Conservation (phyloP, 2,797 vertebrate species). For the Rhincodon typus region DNA sequence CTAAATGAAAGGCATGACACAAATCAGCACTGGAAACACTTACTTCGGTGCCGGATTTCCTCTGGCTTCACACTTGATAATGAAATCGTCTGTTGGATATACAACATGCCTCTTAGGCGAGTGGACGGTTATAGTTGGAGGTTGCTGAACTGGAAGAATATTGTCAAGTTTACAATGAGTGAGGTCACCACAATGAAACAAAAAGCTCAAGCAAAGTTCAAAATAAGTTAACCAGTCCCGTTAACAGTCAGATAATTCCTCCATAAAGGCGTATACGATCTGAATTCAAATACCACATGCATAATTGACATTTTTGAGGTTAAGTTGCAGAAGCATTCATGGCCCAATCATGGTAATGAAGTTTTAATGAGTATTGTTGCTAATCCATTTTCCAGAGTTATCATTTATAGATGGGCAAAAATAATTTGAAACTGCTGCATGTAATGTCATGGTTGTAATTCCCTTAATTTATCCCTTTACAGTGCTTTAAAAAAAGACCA, state of each 20-base stretch:
- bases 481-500: too few species aligned
- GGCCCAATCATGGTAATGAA: background rate
- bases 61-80: constrained; percentile 84
- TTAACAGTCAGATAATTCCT: background rate
- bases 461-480: too few species aligned
- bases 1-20: background rate
- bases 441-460: background rate
- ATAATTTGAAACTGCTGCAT: constrained; percentile 12
- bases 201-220: background rate
- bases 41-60: constrained; percentile 84
- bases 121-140: constrained; percentile 79
- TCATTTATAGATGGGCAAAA: background rate
- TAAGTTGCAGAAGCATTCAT: background rate
- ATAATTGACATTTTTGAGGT: background rate
- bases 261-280: background rate
- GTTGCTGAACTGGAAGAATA: constrained; percentile 75
- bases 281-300: background rate
- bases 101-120: constrained; percentile 73
- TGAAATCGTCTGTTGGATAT: constrained; percentile 85
- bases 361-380: background rate
- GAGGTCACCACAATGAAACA: background rate
- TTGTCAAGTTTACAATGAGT: constrained; percentile 10
- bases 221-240: background rate
- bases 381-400: constrained; percentile 13
- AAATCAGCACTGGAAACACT: constrained; percentile 49